A percentile compares a stretch with the other conserved stretches of the same genome.
Conservation (phyloP, 2,113 vertebrate genomes). For the Alces alces region DNA sequence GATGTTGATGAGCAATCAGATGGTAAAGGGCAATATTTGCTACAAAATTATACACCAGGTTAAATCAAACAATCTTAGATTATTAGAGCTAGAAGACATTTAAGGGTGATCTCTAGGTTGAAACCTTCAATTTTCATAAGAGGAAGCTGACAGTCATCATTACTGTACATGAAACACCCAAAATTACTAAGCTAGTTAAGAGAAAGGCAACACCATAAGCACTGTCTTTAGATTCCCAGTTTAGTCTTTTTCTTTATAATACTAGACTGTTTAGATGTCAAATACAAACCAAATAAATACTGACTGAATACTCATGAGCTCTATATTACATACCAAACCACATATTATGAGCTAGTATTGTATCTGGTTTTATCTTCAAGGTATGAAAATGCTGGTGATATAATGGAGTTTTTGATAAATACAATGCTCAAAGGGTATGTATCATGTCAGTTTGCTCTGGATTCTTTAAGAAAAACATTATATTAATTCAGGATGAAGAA, state of each 20-base stretch:
- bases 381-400: neutral
- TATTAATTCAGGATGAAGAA: neutral
- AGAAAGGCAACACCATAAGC: neutral
- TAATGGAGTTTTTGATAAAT: neutral
- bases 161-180: neutral
- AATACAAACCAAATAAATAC: neutral
- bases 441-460: neutral
- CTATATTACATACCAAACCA: too few species aligned
- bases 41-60: neutral
- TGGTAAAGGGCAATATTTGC: neutral
- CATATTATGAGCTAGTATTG: neutral
- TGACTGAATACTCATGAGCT: neutral
- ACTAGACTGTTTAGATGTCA: neutral
- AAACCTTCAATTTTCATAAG: neutral
- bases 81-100: neutral
- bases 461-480: neutral
- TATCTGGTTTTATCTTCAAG: neutral
- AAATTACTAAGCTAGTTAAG: neutral
- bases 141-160: neutral
- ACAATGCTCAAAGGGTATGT: fast-evolving
- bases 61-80: neutral
- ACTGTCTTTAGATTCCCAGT: neutral
- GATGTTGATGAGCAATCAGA: neutral
- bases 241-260: neutral
- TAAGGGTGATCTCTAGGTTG: neutral